Conservation (phyloP, 2,113 vertebrate genomes). For the Indicator maculatus region DNA sequence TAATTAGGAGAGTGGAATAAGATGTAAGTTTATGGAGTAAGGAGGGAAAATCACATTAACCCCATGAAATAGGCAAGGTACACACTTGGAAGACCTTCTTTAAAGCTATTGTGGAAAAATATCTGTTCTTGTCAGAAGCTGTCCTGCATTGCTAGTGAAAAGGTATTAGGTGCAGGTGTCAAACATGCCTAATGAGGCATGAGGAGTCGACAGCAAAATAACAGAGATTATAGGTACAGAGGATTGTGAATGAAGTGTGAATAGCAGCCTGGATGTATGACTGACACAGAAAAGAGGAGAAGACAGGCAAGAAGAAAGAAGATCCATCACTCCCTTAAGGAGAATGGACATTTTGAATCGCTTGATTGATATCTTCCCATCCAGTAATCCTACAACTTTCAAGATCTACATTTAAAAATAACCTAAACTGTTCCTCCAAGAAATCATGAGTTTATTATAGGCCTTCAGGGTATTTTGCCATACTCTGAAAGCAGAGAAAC, state of each 20-base stretch:
- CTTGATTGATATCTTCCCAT: slow-evolving; percentile 66
- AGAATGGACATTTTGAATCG: slow-evolving; percentile 63
- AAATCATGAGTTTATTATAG: slow-evolving; percentile 63
- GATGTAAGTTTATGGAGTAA: slow-evolving; percentile 33
- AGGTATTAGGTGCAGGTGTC: slow-evolving; percentile 78
- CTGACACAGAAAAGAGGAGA: slow-evolving; percentile 61
- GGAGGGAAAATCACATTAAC: slow-evolving; percentile 7
- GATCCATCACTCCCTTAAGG: slow-evolving; percentile 37
- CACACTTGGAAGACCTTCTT: slow-evolving; percentile 33
- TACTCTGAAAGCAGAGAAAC: slow-evolving; percentile 40
- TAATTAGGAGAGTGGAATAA: slow-evolving; percentile 58
- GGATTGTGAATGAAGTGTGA: slow-evolving; percentile 75
- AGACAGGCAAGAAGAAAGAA: slow-evolving; percentile 52
- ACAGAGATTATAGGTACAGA: slow-evolving; percentile 75
- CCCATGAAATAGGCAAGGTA: slow-evolving; percentile 12
- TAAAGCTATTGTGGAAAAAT: slow-evolving; percentile 61
- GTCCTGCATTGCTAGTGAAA: slow-evolving; percentile 62
- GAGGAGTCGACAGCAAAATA: slow-evolving; percentile 76
- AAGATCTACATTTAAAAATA: slow-evolving; percentile 66
- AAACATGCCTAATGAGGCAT: slow-evolving; percentile 79
- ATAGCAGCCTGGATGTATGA: slow-evolving; percentile 71
- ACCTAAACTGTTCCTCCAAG: slow-evolving; percentile 59
- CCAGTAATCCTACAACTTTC: slow-evolving; percentile 38
- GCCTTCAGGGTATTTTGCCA: slow-evolving; percentile 57
- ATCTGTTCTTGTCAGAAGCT: slow-evolving; percentile 70